Percentiles rank a stretch among this genome's conserved stretches.
Conservation (phyloP, 2,113 vertebrate genomes). For the Alethe diademata region DNA sequence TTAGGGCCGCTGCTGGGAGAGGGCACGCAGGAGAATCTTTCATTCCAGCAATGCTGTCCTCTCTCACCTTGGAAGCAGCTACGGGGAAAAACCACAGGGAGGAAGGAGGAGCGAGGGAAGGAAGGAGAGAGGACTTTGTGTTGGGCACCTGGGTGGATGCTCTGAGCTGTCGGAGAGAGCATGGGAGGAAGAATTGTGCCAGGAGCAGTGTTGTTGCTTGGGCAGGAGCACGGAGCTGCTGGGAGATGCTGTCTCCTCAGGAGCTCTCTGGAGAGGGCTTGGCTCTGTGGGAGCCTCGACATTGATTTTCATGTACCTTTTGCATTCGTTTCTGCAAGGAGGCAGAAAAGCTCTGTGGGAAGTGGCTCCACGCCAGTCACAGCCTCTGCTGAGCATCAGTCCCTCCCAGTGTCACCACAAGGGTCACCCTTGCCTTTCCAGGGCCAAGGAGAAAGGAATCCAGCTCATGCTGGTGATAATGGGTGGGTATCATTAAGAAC, state of each 20-base stretch:
- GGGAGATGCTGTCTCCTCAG: background rate
- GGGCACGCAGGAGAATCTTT: conserved; percentile 79
- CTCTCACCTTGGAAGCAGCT: conserved; percentile 77
- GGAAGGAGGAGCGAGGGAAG: background rate
- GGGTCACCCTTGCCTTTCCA: background rate
- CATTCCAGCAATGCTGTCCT: conserved; percentile 73
- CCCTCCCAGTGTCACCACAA: background rate
- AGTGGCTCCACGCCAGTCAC: background rate
- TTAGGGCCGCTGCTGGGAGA: conserved; percentile 79
- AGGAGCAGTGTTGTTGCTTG: rapidly evolving
- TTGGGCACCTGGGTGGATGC: background rate
- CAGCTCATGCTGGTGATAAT: background rate
- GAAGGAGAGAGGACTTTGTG: background rate
- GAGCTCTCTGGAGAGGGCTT: background rate
- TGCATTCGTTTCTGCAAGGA: background rate
- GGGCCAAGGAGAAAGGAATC: background rate
- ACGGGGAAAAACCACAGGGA: background rate
- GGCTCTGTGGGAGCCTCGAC: rapidly evolving
- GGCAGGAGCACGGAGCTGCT: background rate
- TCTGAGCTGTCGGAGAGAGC: background rate
- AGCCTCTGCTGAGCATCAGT: background rate
- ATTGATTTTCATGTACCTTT: background rate
- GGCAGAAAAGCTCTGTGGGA: background rate
- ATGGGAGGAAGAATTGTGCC: background rate
- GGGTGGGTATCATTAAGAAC: background rate